Evolutionary conservation across 2,797 vertebrate genomes (phyloP).

Genomic region (Hoplostethus atlanticus): DNA sequence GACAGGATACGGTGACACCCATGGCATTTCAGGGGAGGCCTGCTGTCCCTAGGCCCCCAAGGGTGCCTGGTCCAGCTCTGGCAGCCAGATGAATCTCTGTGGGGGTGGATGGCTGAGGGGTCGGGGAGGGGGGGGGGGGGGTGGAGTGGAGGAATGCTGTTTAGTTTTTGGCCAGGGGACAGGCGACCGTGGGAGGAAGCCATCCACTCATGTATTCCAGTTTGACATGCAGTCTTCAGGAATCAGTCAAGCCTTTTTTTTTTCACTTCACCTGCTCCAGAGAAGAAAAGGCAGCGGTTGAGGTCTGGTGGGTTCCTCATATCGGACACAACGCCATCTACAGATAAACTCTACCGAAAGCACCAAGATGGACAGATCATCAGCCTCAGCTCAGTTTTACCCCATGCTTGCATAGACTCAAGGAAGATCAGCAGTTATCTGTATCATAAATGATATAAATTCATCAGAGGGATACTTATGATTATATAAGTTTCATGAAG

Average conservation of each 20-base stretch:
- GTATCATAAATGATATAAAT: constrained; percentile 54
- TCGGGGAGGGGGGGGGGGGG: constrained; percentile 19
- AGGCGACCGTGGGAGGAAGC: constrained; percentile 35
- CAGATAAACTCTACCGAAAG: neutral
- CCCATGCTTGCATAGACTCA: neutral
- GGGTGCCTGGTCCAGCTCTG: constrained; percentile 71
- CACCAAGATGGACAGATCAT: constrained; percentile 9
- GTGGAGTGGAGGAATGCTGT: constrained; percentile 56
- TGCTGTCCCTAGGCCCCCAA: constrained; percentile 70
- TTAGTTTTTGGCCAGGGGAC: constrained; percentile 52
- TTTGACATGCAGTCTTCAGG: constrained; percentile 39
- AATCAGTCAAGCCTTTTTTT: constrained; percentile 16
- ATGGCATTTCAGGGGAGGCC: constrained; percentile 82
- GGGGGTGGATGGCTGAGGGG: constrained; percentile 54
- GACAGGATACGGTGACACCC: constrained; percentile 83
- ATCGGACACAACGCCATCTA: neutral
- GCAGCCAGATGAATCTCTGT: constrained; percentile 69
- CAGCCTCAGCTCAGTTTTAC: neutral
- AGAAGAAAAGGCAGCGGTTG: too few relatives aligned
- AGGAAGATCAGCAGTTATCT: constrained; percentile 52
- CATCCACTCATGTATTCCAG: constrained; percentile 43
- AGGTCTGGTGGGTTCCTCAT: too few relatives aligned
- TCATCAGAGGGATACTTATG: constrained; percentile 44
- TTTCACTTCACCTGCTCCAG: constrained; percentile 27
- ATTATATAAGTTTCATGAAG: constrained; percentile 40